phyloP scores from a whole-genome alignment of 2,113 vertebrate species.

The Pterophyllum scalare region DNA sequence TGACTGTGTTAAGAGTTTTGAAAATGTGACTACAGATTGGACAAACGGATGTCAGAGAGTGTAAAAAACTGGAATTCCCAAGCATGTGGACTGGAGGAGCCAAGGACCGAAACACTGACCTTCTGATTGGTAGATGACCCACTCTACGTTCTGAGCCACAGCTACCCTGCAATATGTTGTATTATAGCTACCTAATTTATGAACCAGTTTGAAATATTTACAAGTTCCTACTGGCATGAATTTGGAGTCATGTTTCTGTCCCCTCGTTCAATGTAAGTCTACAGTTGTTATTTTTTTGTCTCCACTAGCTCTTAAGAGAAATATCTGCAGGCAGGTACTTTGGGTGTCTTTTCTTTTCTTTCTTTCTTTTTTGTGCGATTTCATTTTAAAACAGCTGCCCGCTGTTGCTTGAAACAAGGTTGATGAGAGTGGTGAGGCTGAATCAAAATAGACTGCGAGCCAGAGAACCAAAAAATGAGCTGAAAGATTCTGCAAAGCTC shows the following conservation, averaged over 20 bases:
- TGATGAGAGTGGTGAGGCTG: not conserved
- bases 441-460: not conserved
- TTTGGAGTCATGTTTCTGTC: constrained; percentile 4
- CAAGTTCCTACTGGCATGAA: not conserved
- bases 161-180: not conserved
- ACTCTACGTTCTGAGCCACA: not conserved
- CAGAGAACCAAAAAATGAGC: not conserved
- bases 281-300: not conserved
- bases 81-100: not conserved
- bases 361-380: not conserved
- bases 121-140: not conserved
- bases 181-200: not conserved
- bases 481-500: not conserved
- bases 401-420: not conserved
- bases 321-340: not conserved
- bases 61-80: not conserved
- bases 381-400: not conserved
- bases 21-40: too few species aligned
- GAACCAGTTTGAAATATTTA: constrained; percentile 1
- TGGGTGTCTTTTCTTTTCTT: not conserved
- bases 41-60: too few species aligned
- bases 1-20: too few species aligned
- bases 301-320: not conserved
- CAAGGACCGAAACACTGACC: not conserved
- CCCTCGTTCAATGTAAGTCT: not conserved